Base-by-base conservation (phyloP, 2,797 vertebrate species). In the Psittacula echo region DNA sequence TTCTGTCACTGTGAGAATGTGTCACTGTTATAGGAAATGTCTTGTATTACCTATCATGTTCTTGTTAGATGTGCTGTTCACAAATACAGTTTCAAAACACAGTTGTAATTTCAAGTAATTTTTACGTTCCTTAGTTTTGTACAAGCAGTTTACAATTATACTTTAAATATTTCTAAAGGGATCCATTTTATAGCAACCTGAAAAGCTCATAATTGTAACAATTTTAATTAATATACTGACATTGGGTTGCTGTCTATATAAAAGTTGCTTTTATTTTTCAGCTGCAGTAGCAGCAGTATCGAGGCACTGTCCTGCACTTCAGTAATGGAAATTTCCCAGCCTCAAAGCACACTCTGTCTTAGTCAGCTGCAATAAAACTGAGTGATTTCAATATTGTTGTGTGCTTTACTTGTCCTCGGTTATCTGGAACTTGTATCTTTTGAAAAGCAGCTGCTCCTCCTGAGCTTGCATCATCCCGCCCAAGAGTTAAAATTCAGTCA, bases 271-370 rank as follows among this genome's bases (percentile, higher is more conserved):
- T 96, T 70, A 39, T 91, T 96, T 96, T 81, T 88, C 86, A 87
- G 0, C 91, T 94, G 90, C 90, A 90, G 91, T n/a, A 89, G 93
- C 94, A 90, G 94, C 86, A 83, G 86, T 53, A 89, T 61, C 42
- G 68, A 93, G 80, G 88, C 95, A 80, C 86, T 83, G 93, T 90
- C 93, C 91, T 93, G 90, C 86, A 65, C 88, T 87, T 96, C 81
- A 75, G 93, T 72, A 92, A 93, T 97, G 96, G 96, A 97, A 97
- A 96, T 97, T 97, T 94, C 96, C 96, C 93, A 97, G 88, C 83
- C 77, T 93, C 95, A 91, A 80, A 96, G 93, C 93, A 80, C 74
- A 82, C 80, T 85, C 93, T 96, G 73, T 94, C 89, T 96, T 90
- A 94, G 93, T 94, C 91, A 94, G 91, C 95, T 90, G 94, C 96